Evolutionary conservation across 2,888 invertebrate species (phyloP).

Genomic region (Thumatha senex): DNA sequence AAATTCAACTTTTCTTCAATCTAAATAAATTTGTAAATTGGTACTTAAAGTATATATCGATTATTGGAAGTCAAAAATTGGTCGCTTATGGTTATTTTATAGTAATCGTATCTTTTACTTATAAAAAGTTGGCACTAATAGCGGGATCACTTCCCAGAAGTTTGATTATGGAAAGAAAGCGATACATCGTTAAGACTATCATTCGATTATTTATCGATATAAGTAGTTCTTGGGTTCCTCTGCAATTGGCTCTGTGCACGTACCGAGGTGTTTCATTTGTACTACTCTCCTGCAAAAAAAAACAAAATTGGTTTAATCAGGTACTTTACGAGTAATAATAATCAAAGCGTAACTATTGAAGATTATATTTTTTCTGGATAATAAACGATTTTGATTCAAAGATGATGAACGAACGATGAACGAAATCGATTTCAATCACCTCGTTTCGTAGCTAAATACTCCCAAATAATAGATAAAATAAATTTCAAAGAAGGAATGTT

Average conservation of each 20-base stretch:
- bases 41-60: constrained; percentile 32
- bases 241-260: constrained; percentile 92
- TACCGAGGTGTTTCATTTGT: constrained; percentile 90
- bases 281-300: constrained; percentile 85
- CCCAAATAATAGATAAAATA: no score
- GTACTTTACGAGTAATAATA: no score
- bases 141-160: constrained; percentile 44
- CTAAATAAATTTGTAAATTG: constrained; percentile 18
- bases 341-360: no score
- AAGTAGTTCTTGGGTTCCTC: constrained; percentile 94
- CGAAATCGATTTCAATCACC: no score
- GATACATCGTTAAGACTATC: constrained; percentile 50
- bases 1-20: no score
- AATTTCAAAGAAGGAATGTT: no score
- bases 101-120: constrained; percentile 38
- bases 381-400: background rate
- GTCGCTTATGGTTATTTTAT: constrained; percentile 44
- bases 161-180: constrained; percentile 52
- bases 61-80: constrained; percentile 54
- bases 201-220: constrained; percentile 79
- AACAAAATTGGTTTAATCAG: constrained; percentile 2
- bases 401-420: background rate
- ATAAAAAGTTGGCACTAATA: constrained; percentile 67
- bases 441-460: no score
- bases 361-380: background rate